Evolutionary conservation across 2,797 vertebrate genomes (phyloP).

Genomic region (Prunella strophiata): DNA sequence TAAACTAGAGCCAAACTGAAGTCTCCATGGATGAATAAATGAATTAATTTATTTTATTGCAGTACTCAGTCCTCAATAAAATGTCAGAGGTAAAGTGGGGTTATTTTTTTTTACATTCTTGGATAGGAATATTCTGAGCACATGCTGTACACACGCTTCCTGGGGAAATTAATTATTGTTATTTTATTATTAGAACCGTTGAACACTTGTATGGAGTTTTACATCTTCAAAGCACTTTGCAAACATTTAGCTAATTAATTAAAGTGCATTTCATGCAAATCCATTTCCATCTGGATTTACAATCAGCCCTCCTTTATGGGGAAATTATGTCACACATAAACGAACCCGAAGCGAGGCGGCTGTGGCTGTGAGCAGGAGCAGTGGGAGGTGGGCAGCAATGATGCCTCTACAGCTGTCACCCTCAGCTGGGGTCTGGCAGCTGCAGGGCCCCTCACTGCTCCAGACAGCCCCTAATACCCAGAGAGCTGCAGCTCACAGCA

Average conservation of each 20-base stretch:
- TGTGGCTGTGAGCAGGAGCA: background rate
- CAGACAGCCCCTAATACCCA: background rate
- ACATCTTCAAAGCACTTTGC: constrained; percentile 61
- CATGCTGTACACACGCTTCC: background rate
- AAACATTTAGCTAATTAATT: constrained; percentile 70
- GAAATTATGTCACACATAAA: constrained; percentile 17
- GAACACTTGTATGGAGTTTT: constrained; percentile 33
- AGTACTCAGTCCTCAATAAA: constrained; percentile 22
- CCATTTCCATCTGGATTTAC: constrained; percentile 62
- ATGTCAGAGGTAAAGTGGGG: constrained; percentile 40
- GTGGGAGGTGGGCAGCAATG: background rate
- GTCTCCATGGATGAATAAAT: constrained; percentile 42
- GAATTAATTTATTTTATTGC: constrained; percentile 46
- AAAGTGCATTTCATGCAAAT: constrained; percentile 62
- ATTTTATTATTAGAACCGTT: constrained; percentile 51
- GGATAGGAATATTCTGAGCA: constrained; percentile 10
- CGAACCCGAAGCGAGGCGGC: background rate
- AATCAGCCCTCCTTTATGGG: constrained; percentile 42
- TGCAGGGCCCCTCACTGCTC: background rate
- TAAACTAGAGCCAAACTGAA: constrained; percentile 45
- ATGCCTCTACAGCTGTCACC: constrained; percentile 1
- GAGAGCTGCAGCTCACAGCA: background rate
- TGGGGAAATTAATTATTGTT: constrained; percentile 63
- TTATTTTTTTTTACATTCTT: constrained; percentile 10
- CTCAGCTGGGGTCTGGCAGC: background rate